These are phyloP conservation scores for Onthophagus taurus DNA, from an alignment of 1,140 invertebrate species.

Conservation along the genomic window DNA sequence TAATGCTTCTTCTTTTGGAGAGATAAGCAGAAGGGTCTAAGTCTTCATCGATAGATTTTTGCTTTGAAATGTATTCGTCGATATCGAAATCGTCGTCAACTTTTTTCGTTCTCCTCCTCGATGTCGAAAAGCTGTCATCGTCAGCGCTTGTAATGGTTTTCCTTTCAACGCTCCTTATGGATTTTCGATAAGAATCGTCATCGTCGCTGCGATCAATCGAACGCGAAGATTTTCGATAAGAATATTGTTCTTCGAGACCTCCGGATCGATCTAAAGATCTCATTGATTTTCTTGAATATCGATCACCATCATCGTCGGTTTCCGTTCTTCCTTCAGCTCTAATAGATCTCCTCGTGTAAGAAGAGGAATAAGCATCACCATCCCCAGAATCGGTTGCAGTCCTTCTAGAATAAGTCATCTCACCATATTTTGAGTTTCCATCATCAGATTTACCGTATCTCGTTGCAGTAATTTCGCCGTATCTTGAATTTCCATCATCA, in stretches of 20 bases:
- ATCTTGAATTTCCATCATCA: conserved; percentile 7
- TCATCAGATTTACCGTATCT: conserved; percentile 8
- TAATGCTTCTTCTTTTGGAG: conserved; percentile 10
- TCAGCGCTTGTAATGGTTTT: conserved; percentile 20
- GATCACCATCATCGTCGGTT: conserved; percentile 19
- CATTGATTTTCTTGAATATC: conserved; percentile 21
- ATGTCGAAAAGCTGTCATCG: conserved; percentile 20
- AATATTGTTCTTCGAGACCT: conserved; percentile 2
- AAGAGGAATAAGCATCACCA: conserved; percentile 7
- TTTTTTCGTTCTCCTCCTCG: conserved; percentile 22
- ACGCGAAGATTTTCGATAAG: conserved; percentile 3
- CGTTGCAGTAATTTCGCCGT: conserved; percentile 4
- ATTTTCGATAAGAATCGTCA: conserved; percentile 6
- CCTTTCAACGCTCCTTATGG: conserved; percentile 12
- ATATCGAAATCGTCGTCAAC: conserved; percentile 18
- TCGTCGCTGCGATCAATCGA: conserved; percentile 1
- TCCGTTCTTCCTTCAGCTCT: conserved; percentile 3
- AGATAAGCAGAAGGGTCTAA: conserved; percentile 15
- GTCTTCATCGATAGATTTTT: conserved; percentile 17
- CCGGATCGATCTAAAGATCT: conserved; percentile 16
- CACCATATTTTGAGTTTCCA: conserved; percentile 11
- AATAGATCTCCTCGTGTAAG: conserved; percentile 15
- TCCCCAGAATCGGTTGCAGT: conserved; percentile 5
- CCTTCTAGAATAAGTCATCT: not conserved
- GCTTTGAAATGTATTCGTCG: conserved; percentile 9